Base-by-base conservation (phyloP, 1,140 invertebrate species). In the Bombus superbus region DNA sequence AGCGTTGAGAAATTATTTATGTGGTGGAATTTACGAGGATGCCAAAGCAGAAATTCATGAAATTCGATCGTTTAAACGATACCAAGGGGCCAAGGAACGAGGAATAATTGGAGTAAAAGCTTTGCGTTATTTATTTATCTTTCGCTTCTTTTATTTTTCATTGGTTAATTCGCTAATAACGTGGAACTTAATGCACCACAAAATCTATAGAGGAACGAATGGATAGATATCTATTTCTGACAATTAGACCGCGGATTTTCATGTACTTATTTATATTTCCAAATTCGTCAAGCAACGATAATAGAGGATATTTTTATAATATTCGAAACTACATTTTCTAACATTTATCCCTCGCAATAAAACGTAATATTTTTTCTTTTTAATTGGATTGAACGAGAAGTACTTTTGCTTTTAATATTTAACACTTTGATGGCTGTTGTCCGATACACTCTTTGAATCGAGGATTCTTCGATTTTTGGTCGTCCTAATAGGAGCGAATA, bases 1-100 rank as follows among this genome's bases (percentile, higher is more conserved):
- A n/a, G 44, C 53, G 66, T 13, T 18, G 28, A 32, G 10, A 53
- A 84, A 79, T 84, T 84, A 84, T 80, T 80, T 80, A 62, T 62
- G 76, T 40, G 22, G 62, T 18, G 76, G 3, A 84, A 79, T 84
- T 80, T 84, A 71, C 9, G 83, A 32, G 9, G 22, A 44, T 53
- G 28, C 15, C 53, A 35, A n/a, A 53, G n/a, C 53, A 18, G 68
- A 28, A 47, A 62, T 42, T 84, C 62, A 79, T 64, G 83, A 84
- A 84, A 84, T 72, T 79, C 57, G 11, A 8, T 5, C 22, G 40
- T 64, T 74, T 74, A 64, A 47, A 47, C 32, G 40, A 5, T 64
- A 35, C 15, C 11, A 25, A 9, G 28, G 25, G 47, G 47, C 47
- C 47, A 53, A 53, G 47, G 28, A 74, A 62, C 10, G 25, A 1